Evolutionary conservation across 2,797 vertebrate genomes (phyloP).

Genomic region (Botia kubotai): DNA sequence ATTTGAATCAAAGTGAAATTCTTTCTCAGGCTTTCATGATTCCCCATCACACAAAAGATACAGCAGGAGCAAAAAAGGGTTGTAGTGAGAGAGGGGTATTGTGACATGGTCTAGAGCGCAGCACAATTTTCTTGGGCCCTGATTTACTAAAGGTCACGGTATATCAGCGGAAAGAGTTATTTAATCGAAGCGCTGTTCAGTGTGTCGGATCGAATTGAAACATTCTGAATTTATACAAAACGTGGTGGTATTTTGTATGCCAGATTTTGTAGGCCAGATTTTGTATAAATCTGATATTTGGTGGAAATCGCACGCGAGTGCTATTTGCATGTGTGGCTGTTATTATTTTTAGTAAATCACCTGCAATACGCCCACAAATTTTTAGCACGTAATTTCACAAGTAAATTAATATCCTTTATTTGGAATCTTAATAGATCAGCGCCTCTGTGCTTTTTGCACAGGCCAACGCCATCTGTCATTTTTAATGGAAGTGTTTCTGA

Average conservation of each 20-base stretch:
- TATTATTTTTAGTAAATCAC: background rate
- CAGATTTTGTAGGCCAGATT: too few species aligned
- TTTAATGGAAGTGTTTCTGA: constrained; percentile 1
- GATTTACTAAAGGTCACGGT: background rate
- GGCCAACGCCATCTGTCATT: constrained; percentile 22
- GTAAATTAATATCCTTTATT: background rate
- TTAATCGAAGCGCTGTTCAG: background rate
- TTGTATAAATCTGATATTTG: background rate
- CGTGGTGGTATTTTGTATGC: too few species aligned
- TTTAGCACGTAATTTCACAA: background rate
- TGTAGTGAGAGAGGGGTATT: background rate
- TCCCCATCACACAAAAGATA: background rate
- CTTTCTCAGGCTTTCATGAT: background rate
- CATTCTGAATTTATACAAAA: background rate
- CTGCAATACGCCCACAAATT: constrained; percentile 1
- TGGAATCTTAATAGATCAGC: background rate
- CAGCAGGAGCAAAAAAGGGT: background rate
- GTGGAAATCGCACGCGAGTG: background rate
- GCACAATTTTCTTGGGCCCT: background rate
- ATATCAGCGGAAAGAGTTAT: too few species aligned
- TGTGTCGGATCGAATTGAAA: background rate
- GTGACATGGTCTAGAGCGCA: constrained; percentile 15
- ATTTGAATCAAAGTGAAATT: background rate
- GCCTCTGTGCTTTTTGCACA: background rate
- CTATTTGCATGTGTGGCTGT: background rate